phyloP scores from a whole-genome alignment of 2,113 vertebrate species.

The Podarcis cretensis region DNA sequence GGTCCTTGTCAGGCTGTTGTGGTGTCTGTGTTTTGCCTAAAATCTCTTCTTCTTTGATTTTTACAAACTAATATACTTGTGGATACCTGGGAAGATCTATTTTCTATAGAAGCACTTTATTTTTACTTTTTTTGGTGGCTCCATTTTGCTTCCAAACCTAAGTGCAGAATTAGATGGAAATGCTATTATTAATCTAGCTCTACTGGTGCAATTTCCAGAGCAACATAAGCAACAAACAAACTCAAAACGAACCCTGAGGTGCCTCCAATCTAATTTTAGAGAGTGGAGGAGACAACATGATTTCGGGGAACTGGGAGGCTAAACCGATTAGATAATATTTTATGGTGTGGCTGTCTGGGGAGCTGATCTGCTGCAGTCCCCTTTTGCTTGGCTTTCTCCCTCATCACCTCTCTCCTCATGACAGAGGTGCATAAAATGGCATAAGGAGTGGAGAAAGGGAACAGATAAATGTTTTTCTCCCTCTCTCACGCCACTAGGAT shows the following conservation, averaged over 20 bases:
- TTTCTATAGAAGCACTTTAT: background rate
- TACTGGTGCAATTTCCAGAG: background rate
- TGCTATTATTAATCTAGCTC: background rate
- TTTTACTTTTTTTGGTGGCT: background rate
- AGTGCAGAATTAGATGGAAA: background rate
- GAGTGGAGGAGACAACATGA: background rate
- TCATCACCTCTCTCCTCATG: background rate
- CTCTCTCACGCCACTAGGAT: too few species aligned
- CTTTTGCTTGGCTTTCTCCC: background rate
- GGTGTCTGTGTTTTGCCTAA: background rate
- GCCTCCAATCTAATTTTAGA: background rate
- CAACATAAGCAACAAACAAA: background rate
- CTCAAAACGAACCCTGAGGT: background rate
- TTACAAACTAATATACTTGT: background rate
- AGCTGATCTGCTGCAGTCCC: background rate
- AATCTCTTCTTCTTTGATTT: background rate
- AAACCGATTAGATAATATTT: too few species aligned
- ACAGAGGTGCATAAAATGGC: too few species aligned
- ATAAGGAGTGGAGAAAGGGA: too few species aligned
- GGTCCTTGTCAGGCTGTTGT: background rate
- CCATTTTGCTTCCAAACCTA: background rate
- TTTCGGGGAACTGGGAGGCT: background rate
- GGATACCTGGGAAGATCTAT: too few species aligned
- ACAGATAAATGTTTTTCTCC: too few species aligned
- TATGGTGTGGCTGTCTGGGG: background rate